A percentile compares a stretch with the other conserved stretches of the same genome.
These are phyloP conservation scores for Prionailurus viverrinus DNA, from an alignment of 2,113 vertebrate genomes.

Conservation along the genomic window DNA sequence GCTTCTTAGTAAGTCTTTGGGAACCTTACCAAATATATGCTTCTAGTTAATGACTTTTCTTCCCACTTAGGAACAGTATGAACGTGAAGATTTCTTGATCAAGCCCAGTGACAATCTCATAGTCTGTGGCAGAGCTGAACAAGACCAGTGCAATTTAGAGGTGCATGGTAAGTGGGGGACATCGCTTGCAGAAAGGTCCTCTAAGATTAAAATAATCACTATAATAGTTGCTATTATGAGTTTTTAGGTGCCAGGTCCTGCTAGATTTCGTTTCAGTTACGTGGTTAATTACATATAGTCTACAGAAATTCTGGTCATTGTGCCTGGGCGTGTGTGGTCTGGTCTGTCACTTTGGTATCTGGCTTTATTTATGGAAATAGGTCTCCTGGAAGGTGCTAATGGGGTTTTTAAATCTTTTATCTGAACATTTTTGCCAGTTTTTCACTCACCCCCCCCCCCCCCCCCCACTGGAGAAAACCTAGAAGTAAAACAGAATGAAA, in stretches of 20 bases:
- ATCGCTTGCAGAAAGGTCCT: neutral
- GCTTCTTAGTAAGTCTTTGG: neutral
- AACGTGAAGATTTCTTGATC: slow-evolving; percentile 96
- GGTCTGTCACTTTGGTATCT: neutral
- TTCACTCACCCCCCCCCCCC: neutral
- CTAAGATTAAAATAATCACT: neutral
- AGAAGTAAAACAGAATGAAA: neutral
- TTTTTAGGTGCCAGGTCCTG: neutral
- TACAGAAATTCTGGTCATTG: neutral
- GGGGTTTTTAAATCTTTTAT: neutral
- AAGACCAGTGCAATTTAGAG: slow-evolving; percentile 96
- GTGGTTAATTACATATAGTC: neutral
- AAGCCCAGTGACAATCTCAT: slow-evolving; percentile 96
- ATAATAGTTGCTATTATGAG: fast-evolving
- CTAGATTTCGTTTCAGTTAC: neutral
- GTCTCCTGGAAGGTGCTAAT: neutral
- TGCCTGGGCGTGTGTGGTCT: neutral
- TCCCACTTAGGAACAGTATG: slow-evolving; percentile 95
- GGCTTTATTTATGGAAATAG: neutral
- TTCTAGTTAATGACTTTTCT: neutral
- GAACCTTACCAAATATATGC: neutral
- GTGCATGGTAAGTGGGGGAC: slow-evolving; percentile 89
- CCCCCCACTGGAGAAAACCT: neutral
- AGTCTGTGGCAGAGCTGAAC: slow-evolving; percentile 93
- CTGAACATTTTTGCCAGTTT: slow-evolving; percentile 3